Percentiles rank a stretch among this genome's conserved stretches.
phyloP scores from a whole-genome alignment of 2,888 invertebrate genomes.

The Apodemia mormo region DNA sequence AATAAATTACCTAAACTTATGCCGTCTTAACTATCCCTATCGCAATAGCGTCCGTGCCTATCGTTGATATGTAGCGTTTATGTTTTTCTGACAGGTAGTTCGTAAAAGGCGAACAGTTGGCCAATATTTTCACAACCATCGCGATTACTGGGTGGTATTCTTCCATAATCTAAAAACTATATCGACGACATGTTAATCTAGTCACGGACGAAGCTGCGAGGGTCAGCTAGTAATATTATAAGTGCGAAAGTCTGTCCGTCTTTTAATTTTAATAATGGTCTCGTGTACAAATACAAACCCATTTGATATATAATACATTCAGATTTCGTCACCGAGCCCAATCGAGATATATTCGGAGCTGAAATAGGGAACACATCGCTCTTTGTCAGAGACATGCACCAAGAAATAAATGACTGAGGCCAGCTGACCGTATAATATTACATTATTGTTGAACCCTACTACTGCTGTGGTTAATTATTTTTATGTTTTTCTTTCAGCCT shows the following conservation, averaged over 20 bases:
- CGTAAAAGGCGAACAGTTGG: background rate
- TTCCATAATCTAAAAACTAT: too few species aligned
- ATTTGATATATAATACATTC: background rate
- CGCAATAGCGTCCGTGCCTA: too few species aligned
- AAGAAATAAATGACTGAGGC: background rate
- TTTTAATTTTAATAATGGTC: too few species aligned
- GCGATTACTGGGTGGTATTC: too few species aligned
- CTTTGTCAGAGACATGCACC: background rate
- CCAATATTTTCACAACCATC: too few species aligned
- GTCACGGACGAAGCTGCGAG: too few species aligned
- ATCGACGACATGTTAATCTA: too few species aligned
- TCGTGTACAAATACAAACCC: too few species aligned
- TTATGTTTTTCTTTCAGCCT: background rate
- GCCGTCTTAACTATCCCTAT: background rate
- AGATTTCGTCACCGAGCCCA: background rate
- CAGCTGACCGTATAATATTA: constrained; percentile 2
- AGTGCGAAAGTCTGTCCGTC: too few species aligned
- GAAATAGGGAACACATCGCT: background rate
- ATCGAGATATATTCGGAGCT: background rate
- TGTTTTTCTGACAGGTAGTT: too few species aligned
- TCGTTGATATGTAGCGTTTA: background rate
- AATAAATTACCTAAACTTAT: background rate
- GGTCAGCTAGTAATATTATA: too few species aligned
- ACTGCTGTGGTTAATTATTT: background rate
- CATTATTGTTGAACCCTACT: background rate